Percentiles rank a stretch among this genome's conserved stretches.
Evolutionary conservation across 1,140 invertebrate species (phyloP).

Genomic region (Agrypnia vestita): DNA sequence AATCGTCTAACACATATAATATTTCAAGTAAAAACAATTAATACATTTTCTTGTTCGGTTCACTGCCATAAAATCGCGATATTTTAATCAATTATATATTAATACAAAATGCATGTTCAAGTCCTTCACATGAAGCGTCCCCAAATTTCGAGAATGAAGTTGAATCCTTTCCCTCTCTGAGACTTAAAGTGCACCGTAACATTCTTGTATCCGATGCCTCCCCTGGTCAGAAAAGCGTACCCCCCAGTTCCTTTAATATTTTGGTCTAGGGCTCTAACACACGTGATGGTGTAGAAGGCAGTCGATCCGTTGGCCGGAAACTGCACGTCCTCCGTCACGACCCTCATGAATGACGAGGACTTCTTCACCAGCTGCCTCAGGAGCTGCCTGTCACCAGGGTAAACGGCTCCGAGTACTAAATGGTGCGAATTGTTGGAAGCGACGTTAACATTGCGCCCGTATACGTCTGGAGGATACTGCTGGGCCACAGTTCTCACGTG

Average conservation of each 20-base stretch:
- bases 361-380: conserved; percentile 63
- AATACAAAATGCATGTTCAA: not conserved
- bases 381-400: conserved; percentile 61
- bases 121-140: conserved; percentile 43
- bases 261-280: conserved; percentile 71
- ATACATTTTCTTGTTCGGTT: not conserved
- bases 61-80: not conserved
- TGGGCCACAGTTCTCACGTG: not conserved
- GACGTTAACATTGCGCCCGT: conserved; percentile 36
- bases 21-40: not conserved
- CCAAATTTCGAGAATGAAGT: conserved; percentile 67
- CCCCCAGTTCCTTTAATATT: conserved; percentile 70
- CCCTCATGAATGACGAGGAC: conserved; percentile 65
- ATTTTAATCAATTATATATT: not conserved
- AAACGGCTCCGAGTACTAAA: conserved; percentile 36
- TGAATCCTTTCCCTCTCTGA: conserved; percentile 66
- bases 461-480: not conserved
- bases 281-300: conserved; percentile 61
- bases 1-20: too few species aligned
- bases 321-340: conserved; percentile 62
- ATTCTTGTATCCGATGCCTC: conserved; percentile 67
- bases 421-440: conserved; percentile 53
- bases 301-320: conserved; percentile 61
- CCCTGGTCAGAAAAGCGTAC: conserved; percentile 63
- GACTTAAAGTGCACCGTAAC: conserved; percentile 67